Conservation (phyloP, 2,888 invertebrate genomes). For the Drosophila limbata region DNA sequence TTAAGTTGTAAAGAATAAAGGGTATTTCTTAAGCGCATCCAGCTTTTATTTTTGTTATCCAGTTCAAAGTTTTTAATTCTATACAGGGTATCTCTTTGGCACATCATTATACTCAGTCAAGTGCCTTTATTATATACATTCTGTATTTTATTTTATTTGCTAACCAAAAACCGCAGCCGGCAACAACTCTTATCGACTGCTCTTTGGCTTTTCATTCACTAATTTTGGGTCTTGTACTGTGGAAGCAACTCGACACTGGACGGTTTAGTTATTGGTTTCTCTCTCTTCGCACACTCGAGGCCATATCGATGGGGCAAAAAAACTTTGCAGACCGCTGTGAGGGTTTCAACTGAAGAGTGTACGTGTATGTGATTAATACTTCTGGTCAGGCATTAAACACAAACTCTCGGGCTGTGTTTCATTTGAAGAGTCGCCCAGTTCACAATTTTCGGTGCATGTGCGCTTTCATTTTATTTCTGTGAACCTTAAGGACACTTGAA, state of each 20-base stretch:
- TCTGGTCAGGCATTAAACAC: slow-evolving; percentile 75
- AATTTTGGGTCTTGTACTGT: slow-evolving; percentile 64
- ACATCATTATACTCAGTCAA: neutral
- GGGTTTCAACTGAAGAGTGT: slow-evolving; percentile 26
- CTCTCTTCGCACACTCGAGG: slow-evolving; percentile 44
- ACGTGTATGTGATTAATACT: slow-evolving; percentile 76
- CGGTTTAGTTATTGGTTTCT: slow-evolving; percentile 75
- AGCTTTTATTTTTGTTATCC: no score
- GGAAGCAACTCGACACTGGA: slow-evolving; percentile 12
- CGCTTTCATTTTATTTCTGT: slow-evolving; percentile 65
- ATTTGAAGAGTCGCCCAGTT: slow-evolving; percentile 59
- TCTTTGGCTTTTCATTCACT: slow-evolving; percentile 69
- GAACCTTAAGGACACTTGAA: slow-evolving; percentile 78
- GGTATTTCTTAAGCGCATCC: no score
- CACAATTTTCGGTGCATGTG: slow-evolving; percentile 39
- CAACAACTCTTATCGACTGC: slow-evolving; percentile 48
- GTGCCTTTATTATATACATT: slow-evolving; percentile 15
- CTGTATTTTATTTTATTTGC: slow-evolving; percentile 34
- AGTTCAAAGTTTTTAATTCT: neutral
- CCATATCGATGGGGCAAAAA: slow-evolving; percentile 65
- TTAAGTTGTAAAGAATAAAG: neutral
- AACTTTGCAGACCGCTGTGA: slow-evolving; percentile 69
- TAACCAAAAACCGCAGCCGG: slow-evolving; percentile 44
- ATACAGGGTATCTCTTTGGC: neutral
- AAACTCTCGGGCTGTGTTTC: slow-evolving; percentile 61